These are phyloP conservation scores for Agrotis puta DNA, from an alignment of 2,888 invertebrate species.

Conservation along the genomic window DNA sequence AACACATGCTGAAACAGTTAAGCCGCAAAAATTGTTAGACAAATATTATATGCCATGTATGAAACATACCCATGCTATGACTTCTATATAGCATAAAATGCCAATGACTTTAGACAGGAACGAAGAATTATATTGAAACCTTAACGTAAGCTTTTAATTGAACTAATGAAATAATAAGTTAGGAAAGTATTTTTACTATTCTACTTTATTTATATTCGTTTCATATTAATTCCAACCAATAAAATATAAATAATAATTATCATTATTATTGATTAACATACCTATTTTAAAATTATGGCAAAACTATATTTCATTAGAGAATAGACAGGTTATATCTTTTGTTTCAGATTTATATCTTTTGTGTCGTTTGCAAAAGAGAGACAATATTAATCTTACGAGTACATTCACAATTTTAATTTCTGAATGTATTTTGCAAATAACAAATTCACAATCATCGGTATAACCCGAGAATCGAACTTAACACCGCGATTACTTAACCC, in stretches of 20 bases:
- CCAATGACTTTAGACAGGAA: background rate
- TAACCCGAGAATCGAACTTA: constrained; percentile 26
- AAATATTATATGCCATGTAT: background rate
- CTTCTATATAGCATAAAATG: background rate
- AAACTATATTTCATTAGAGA: no score
- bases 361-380: no score
- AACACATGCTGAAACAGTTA: no score
- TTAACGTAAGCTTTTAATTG: constrained; percentile 25
- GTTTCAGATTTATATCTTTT: no score
- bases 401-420: no score
- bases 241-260: constrained; percentile 5
- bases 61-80: background rate
- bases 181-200: constrained; percentile 17
- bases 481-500: constrained; percentile 23
- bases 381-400: no score
- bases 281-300: background rate
- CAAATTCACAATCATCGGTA: constrained; percentile 2
- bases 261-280: constrained; percentile 1
- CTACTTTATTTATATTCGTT: background rate
- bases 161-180: constrained; percentile 31
- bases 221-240: constrained; percentile 19
- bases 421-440: background rate
- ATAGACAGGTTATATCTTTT: no score
- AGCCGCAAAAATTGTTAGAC: background rate
- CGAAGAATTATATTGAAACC: constrained; percentile 14